Conservation (phyloP, 2,888 invertebrate species). For the Drosophila lutescens region DNA sequence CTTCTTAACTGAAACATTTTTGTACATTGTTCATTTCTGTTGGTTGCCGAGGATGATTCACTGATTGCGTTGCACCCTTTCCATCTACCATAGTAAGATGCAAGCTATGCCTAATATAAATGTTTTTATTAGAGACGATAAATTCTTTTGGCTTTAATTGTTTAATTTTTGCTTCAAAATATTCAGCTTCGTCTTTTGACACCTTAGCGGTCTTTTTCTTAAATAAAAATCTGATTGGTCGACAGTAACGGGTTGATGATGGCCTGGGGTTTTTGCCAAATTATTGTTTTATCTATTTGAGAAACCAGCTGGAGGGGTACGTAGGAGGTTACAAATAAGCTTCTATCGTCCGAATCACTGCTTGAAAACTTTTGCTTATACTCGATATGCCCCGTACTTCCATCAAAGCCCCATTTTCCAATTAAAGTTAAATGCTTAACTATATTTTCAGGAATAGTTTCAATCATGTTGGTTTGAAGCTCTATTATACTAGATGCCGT, state of each 20-base stretch:
- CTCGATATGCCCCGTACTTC: slow-evolving; percentile 6
- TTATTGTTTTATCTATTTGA: too few relatives aligned
- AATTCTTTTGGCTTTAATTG: slow-evolving; percentile 10
- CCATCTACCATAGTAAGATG: slow-evolving; percentile 23
- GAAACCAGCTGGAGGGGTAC: too few relatives aligned
- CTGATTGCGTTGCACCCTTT: slow-evolving; percentile 15
- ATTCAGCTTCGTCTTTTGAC: slow-evolving; percentile 5
- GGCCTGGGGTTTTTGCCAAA: too few relatives aligned
- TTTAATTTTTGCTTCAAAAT: slow-evolving; percentile 9
- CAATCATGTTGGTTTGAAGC: too few relatives aligned
- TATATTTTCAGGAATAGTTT: too few relatives aligned
- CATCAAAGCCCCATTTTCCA: slow-evolving; percentile 10
- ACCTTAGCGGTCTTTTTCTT: too few relatives aligned
- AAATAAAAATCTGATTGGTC: too few relatives aligned
- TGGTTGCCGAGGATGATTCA: slow-evolving; percentile 16
- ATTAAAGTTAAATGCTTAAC: slow-evolving; percentile 4
- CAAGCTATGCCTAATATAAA: slow-evolving; percentile 11
- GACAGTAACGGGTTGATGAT: too few relatives aligned
- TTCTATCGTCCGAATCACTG: too few relatives aligned
- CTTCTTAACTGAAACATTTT: slow-evolving; percentile 8
- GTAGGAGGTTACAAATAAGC: too few relatives aligned
- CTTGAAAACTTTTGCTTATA: slow-evolving; percentile 6
- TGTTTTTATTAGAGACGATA: slow-evolving; percentile 4
- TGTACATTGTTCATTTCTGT: slow-evolving; percentile 10
- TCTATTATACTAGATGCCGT: too few relatives aligned